Evolutionary conservation across 2,797 vertebrate genomes (phyloP).

Genomic region (Morelia viridis): DNA sequence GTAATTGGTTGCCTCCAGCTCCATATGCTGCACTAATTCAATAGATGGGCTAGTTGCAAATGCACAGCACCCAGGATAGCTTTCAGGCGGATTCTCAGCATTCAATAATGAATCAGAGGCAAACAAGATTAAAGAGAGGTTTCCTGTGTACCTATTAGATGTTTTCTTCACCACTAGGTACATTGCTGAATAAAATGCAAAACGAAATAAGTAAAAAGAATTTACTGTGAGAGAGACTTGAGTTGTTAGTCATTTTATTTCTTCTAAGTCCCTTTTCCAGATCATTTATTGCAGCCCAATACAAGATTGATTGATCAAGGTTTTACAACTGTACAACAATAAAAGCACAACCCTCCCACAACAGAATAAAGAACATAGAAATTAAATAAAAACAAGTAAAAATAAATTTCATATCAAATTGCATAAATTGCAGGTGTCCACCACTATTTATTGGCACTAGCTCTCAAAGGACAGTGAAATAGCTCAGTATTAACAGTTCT

Average conservation of each 20-base stretch:
- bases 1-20: not conserved
- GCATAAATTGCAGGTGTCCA: too few relatives aligned
- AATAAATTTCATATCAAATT: too few relatives aligned
- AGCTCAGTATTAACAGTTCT: too few relatives aligned
- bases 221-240: not conserved
- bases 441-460: too few relatives aligned
- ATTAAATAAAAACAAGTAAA: too few relatives aligned
- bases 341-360: too few relatives aligned
- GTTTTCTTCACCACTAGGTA: too few relatives aligned
- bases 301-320: not conserved
- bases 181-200: not conserved
- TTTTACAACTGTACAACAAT: too few relatives aligned
- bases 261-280: not conserved
- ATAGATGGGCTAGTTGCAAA: not conserved
- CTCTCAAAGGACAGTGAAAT: too few relatives aligned
- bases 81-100: not conserved
- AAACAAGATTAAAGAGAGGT: not conserved
- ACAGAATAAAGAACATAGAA: too few relatives aligned
- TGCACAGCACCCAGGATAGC: not conserved
- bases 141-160: not conserved
- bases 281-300: not conserved
- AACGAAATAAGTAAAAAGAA: not conserved
- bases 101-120: not conserved
- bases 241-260: not conserved
- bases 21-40: not conserved